Evolutionary conservation across 1,140 invertebrate genomes (phyloP).

Genomic region (Tetramorium simillimum): DNA sequence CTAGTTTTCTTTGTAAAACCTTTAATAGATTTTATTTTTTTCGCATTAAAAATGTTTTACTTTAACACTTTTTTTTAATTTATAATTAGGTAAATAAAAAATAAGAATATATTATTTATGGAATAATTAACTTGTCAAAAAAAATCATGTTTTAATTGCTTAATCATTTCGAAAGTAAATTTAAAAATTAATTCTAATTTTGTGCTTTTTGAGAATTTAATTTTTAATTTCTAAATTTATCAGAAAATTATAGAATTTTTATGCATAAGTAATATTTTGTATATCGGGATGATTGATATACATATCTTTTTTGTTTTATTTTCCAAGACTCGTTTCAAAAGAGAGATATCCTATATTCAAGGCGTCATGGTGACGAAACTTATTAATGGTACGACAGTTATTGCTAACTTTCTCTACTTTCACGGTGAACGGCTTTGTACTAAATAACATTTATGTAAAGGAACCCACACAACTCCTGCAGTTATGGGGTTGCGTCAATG

Average conservation of each 20-base stretch:
- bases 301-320: background rate
- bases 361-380: background rate
- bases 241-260: background rate
- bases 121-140: background rate
- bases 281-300: background rate
- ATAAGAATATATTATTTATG: background rate
- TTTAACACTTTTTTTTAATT: background rate
- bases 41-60: background rate
- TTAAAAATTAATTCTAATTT: background rate
- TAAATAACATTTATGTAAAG: constrained; percentile 44
- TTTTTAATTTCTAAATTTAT: background rate
- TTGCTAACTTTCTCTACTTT: constrained; percentile 26
- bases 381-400: constrained; percentile 46
- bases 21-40: background rate
- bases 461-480: background rate
- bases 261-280: background rate
- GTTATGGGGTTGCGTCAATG: background rate
- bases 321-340: background rate
- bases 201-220: background rate
- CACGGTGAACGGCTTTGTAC: background rate
- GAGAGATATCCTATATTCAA: background rate
- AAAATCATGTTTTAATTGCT: background rate
- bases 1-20: background rate
- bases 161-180: background rate
- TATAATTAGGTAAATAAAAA: background rate